Evolutionary conservation across 2,113 vertebrate genomes (phyloP).

Genomic region (Cavia porcellus): DNA sequence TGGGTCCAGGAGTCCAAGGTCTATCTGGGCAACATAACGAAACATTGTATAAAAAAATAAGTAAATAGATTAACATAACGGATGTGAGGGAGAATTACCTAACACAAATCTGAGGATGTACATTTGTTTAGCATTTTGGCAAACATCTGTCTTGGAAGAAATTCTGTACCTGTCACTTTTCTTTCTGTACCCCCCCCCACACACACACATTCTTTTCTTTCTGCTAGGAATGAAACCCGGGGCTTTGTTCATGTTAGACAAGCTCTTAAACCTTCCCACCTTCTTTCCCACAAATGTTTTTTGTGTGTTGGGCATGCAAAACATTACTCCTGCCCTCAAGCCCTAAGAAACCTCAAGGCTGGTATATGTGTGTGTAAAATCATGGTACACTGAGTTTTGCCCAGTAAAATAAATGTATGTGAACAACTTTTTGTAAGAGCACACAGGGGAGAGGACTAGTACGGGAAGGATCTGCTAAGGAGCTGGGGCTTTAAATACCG

Average conservation of each 20-base stretch:
- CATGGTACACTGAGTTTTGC: background rate
- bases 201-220: background rate
- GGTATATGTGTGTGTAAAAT: background rate
- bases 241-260: background rate
- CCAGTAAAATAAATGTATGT: background rate
- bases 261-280: background rate
- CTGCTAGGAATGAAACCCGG: background rate
- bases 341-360: background rate
- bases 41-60: background rate
- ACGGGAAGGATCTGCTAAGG: background rate
- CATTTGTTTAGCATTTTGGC: background rate
- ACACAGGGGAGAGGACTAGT: background rate
- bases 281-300: background rate
- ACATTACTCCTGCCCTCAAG: background rate
- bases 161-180: background rate
- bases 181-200: background rate
- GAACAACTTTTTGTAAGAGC: background rate
- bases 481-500: background rate
- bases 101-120: background rate
- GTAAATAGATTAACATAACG: background rate
- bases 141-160: background rate
- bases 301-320: background rate
- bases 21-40: background rate
- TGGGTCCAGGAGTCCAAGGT: background rate
- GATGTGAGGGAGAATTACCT: background rate